These are phyloP conservation scores for Ictalurus punctatus DNA, from an alignment of 2,113 vertebrate species.

Conservation along the genomic window DNA sequence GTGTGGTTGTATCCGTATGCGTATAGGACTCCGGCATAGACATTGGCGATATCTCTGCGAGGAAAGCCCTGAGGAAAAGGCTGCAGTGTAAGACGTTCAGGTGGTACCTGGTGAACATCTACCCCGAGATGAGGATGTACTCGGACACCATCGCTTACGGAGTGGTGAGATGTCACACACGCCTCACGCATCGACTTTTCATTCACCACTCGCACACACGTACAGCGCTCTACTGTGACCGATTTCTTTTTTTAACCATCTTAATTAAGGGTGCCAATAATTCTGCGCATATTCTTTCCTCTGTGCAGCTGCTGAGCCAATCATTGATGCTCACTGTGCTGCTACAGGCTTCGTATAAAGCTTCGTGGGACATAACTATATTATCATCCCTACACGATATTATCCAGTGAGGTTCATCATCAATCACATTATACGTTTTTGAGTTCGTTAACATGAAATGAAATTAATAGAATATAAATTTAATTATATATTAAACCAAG, in stretches of 20 bases:
- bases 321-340: too few species aligned
- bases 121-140: conserved; percentile 98
- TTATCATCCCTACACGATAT: not conserved
- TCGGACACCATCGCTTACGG: conserved; percentile 92
- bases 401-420: not conserved
- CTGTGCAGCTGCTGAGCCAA: not conserved
- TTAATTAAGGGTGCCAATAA: too few species aligned
- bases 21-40: conserved; percentile 92
- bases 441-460: not conserved
- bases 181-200: not conserved
- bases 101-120: conserved; percentile 97
- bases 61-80: conserved; percentile 92
- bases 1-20: conserved; percentile 35
- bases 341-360: not conserved
- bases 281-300: not conserved
- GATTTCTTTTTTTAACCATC: too few species aligned
- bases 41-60: conserved; percentile 90
- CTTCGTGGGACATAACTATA: not conserved
- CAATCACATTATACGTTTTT: not conserved
- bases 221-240: not conserved
- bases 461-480: not conserved
- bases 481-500: too few species aligned
- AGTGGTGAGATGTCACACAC: conserved; percentile 78
- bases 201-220: not conserved
- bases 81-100: conserved; percentile 96